Evolutionary conservation across 2,113 vertebrate species (phyloP), one percentile per base, ranked within the genome.

Genomic region (Chaetops frenatus): DNA sequence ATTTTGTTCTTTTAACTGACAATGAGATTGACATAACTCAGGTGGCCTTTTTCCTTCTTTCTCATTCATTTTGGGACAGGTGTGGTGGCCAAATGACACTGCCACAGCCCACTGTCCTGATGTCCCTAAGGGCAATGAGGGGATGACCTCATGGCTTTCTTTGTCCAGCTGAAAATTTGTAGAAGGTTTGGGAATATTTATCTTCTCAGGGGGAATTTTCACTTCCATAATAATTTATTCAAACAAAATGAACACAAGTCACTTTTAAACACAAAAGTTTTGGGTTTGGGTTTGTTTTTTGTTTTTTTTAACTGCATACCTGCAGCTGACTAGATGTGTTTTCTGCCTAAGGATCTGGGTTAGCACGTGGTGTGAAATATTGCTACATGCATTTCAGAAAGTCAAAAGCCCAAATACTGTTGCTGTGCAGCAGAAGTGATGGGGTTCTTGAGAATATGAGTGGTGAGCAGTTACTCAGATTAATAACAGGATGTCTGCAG

Each of bases 351-450:
- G 36, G 40, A 45, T 38, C 31, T 29, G 25, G 15, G 40, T 69
- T 48, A 51, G 15, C 56, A 61, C 2, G 0, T 23, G 38, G 13
- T 38, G 27, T 94, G 61, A 93, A 91, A 90, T 90, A 90, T 65
- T 85, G 11, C 36, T 42, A 2, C 40, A n/a, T 15, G 74, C 16
- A 57, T 73, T 57, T 56, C 69, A 87, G 47, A 58, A 77, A 81
- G 42, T 12, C 69, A 74, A 89, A 90, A 82, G 74, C 48, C 61
- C n/a, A 53, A 76, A 50, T 67, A 44, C 44, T 91, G 81, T 87
- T 87, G 57, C 70, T 78, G 44, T 76, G 70, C 48, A 57, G 61
- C 61, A 90, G 48, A 85, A 96, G 54, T 76, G 85, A 85, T 79
- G 57, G 28, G 67, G n/a, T 92, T 70, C 51, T 91, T 78, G 85